Evolutionary conservation across 37 sponge, comb jelly and placozoan species (phyloP), one percentile per base, ranked within the genome.

Genomic region (Haliclona indistincta): DNA sequence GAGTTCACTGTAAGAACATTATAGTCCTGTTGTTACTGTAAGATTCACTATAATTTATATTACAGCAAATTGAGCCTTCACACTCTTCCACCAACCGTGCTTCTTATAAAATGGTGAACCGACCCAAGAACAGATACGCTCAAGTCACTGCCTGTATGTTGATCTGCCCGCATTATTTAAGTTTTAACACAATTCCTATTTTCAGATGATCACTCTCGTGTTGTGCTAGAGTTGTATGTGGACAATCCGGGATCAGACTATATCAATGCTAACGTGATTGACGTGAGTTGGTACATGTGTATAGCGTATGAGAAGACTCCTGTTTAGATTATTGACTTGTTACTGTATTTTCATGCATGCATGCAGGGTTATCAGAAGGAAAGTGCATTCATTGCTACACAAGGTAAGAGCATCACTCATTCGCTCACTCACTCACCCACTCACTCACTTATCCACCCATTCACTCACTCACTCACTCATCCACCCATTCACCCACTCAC

Each of bases 201-300:
- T n/a, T n/a, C n/a, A 96, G 97, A 89, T 79, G 97, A 96, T 44
- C 88, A 92, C 52, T 86, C 97, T 28, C 80, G 97, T 67, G 97
- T 96, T 3, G 64, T 53, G 69, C 73, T 96, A 63, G n/a, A 35
- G 2, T 73, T 78, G 2, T 68, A 73, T 28, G 70, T 71, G 20
- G 85, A 70, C 11, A 81, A 51, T 17, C 61, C 63, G 39, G 88
- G 93, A 20, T 89, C 94, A 15, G 94, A 96, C 71, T 96, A 88
- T 49, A 96, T 96, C 80, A 92, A 96, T 81, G 97, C 85, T 45
- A 96, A 92, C 68, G 82, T 70, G 42, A 73, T 96, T 11, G 91
- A 93, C 69, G 97, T 96, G 55, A 86, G 95, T 56, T 6, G 29
- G 19, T 11, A 0, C 1, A 4, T 10, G 40, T 28, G 8, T 10